Conservation (phyloP, 2,797 vertebrate genomes). For the Sebastes jordani region DNA sequence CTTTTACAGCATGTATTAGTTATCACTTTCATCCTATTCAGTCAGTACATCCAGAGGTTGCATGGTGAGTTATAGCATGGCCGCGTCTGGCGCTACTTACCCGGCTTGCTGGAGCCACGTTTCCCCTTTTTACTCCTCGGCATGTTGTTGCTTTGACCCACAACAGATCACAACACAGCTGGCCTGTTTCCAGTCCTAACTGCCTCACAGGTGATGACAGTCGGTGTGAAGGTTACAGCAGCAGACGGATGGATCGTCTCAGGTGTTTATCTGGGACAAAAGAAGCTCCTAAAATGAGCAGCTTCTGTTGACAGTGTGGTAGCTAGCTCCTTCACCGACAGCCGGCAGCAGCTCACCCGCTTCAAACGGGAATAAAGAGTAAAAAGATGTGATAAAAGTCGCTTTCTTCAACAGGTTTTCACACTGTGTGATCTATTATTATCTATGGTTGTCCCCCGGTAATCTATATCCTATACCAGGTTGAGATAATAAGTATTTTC, state of each 20-base stretch:
- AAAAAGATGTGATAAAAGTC: background rate
- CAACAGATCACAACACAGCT: conserved; percentile 43
- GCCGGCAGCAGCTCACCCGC: conserved; percentile 43
- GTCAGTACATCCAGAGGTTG: background rate
- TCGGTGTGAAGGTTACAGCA: background rate
- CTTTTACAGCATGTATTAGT: too few species aligned
- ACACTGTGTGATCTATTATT: conserved; percentile 58
- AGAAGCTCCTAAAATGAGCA: background rate
- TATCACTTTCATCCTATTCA: fast-evolving
- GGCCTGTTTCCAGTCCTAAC: conserved; percentile 3
- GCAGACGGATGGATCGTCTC: background rate
- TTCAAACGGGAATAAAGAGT: conserved; percentile 1
- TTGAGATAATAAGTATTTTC: conserved; percentile 71
- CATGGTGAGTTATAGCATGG: background rate
- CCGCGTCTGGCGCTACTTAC: conserved; percentile 64
- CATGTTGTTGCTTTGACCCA: conserved; percentile 63
- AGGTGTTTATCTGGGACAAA: background rate
- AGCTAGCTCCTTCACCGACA: conserved; percentile 13
- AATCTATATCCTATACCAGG: conserved; percentile 78
- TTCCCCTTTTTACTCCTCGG: conserved; percentile 85
- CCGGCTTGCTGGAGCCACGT: conserved; percentile 78
- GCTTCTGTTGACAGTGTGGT: conserved; percentile 31
- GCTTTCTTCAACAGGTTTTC: background rate
- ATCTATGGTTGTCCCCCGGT: conserved; percentile 83
- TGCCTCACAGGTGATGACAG: background rate